These are phyloP conservation scores for Philotrypesis tridentata DNA, from an alignment of 1,140 invertebrate species.

Conservation along the genomic window DNA sequence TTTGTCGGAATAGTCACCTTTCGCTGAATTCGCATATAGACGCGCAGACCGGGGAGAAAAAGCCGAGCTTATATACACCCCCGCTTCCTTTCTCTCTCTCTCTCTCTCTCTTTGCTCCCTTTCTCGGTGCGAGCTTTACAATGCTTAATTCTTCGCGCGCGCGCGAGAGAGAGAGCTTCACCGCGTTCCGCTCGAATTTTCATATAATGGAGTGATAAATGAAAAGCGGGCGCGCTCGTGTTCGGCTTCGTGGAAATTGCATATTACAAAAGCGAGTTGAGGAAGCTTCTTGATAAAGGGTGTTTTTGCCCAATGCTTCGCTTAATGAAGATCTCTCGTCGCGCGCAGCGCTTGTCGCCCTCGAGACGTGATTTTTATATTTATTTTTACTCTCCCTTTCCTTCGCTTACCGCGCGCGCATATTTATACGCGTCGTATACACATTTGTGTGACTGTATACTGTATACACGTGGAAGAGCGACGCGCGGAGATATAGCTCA, in stretches of 20 bases:
- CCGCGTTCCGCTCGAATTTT: neutral
- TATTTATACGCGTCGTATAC: no score
- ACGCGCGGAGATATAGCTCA: no score
- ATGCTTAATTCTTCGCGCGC: neutral
- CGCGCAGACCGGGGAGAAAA: no score
- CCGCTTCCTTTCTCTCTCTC: neutral
- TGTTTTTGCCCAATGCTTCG: neutral
- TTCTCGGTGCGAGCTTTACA: neutral
- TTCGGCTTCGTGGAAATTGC: neutral
- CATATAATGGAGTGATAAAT: conserved; percentile 20
- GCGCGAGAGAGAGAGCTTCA: neutral
- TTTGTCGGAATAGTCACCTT: no score
- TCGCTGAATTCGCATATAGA: no score
- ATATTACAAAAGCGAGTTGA: neutral
- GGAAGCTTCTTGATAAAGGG: neutral
- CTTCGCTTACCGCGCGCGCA: no score
- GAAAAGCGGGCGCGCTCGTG: neutral
- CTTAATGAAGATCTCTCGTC: neutral
- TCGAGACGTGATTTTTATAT: neutral
- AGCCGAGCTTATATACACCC: no score
- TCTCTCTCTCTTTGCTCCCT: neutral
- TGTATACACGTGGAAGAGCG: no score
- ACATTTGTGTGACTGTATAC: no score
- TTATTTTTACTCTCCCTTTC: neutral
- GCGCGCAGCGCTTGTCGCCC: neutral